These are phyloP conservation scores for Bactericera cockerelli DNA, from an alignment of 1,140 invertebrate species.

Conservation along the genomic window DNA sequence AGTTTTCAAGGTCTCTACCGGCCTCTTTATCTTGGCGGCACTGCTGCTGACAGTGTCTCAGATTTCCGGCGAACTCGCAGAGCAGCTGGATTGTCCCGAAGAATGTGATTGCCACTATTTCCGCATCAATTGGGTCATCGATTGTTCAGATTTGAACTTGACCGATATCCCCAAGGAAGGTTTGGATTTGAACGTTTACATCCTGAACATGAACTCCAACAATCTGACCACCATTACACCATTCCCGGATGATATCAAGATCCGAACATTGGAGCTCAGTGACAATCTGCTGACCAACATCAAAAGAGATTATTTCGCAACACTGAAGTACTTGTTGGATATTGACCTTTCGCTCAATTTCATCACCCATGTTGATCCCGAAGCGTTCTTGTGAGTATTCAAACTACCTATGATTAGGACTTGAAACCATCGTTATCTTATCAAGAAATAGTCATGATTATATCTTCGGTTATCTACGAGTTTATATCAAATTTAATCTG, in stretches of 20 bases:
- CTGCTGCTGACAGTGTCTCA: not conserved
- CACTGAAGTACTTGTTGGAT: slow-evolving; percentile 46
- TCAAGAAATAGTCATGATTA: no score
- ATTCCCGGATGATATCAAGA: slow-evolving; percentile 46
- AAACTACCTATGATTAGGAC: no score
- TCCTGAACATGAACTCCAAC: slow-evolving; percentile 53
- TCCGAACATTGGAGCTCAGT: slow-evolving; percentile 49
- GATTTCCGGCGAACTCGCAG: slow-evolving; percentile 10
- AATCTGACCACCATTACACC: slow-evolving; percentile 39
- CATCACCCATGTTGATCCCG: slow-evolving; percentile 43
- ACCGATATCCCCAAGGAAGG: slow-evolving; percentile 42
- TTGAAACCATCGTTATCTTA: no score
- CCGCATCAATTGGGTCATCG: slow-evolving; percentile 57
- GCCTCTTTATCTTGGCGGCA: no score
- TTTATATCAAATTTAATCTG: no score
- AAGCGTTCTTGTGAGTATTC: slow-evolving; percentile 45
- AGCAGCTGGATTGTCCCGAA: slow-evolving; percentile 44
- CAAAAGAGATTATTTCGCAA: slow-evolving; percentile 41
- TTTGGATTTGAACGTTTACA: slow-evolving; percentile 48
- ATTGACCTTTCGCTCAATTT: slow-evolving; percentile 48
- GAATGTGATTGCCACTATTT: slow-evolving; percentile 59
- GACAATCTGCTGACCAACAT: slow-evolving; percentile 44
- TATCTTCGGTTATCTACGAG: no score
- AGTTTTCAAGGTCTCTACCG: no score
- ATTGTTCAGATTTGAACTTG: slow-evolving; percentile 57